phyloP scores from a whole-genome alignment of 2,797 vertebrate species.

The Lepus oiostolus region DNA sequence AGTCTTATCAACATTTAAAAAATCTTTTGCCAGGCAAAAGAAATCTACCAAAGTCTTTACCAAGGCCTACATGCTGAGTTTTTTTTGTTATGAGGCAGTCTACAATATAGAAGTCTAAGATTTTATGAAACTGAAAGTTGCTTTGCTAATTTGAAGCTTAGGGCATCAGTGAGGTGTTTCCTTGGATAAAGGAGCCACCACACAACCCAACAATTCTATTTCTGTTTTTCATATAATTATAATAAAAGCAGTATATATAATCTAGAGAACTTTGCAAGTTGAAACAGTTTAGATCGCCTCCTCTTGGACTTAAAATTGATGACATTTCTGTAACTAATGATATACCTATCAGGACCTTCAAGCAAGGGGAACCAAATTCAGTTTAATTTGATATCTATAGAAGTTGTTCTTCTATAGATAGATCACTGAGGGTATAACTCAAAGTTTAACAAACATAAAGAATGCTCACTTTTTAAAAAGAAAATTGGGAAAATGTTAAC shows the following conservation, averaged over 20 bases:
- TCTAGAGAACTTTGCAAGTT: constrained; percentile 11
- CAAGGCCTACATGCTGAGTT: neutral
- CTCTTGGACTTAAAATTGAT: neutral
- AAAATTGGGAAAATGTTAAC: neutral
- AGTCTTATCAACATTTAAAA: neutral
- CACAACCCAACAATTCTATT: neutral
- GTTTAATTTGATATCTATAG: neutral
- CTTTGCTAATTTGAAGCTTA: neutral
- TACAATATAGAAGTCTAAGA: neutral
- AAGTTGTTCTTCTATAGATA: constrained; percentile 33
- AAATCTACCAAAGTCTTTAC: neutral
- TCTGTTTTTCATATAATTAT: neutral
- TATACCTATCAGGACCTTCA: neutral
- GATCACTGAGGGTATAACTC: neutral
- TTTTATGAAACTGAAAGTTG: neutral
- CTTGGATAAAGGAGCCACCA: neutral
- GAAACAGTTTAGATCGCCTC: neutral
- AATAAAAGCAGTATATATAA: neutral
- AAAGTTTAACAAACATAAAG: neutral
- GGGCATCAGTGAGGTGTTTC: neutral
- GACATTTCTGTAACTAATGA: neutral
- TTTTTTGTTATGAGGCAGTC: neutral
- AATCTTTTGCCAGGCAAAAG: neutral
- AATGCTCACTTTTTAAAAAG: constrained; percentile 13
- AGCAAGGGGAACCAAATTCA: neutral